Evolutionary conservation across 2,113 vertebrate genomes (phyloP).

Genomic region (Pterocles gutturalis): DNA sequence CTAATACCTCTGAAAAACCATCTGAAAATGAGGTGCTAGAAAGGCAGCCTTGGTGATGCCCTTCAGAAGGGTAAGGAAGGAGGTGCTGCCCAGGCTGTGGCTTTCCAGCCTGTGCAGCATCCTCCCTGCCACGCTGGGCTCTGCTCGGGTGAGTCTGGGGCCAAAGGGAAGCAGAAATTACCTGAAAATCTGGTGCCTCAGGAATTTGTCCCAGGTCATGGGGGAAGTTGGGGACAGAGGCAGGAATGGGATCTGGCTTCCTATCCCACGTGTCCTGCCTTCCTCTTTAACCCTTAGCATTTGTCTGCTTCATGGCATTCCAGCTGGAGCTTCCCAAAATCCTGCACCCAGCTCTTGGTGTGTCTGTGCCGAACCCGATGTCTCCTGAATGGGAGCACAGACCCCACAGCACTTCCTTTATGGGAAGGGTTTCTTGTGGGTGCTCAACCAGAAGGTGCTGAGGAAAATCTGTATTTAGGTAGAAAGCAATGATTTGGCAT

Average conservation of each 20-base stretch:
- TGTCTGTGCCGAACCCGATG: not conserved
- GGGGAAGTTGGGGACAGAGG: not conserved
- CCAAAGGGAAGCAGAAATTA: not conserved
- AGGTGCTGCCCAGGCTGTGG: not conserved
- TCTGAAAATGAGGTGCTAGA: not conserved
- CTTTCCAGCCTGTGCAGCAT: not conserved
- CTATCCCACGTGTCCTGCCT: not conserved
- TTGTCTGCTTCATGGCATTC: not conserved
- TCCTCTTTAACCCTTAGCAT: not conserved
- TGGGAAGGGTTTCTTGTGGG: not conserved
- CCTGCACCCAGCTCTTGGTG: not conserved
- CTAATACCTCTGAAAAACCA: not conserved
- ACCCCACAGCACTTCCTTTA: not conserved
- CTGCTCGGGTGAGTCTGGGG: not conserved
- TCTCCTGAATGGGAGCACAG: not conserved
- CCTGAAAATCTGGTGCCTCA: not conserved
- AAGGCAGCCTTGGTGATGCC: not conserved
- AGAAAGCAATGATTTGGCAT: not conserved
- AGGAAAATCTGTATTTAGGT: not conserved
- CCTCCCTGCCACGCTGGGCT: not conserved
- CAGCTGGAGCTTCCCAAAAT: not conserved
- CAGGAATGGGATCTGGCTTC: not conserved
- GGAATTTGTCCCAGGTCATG: not conserved
- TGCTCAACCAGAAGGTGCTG: not conserved
- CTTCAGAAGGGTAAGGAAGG: not conserved